phyloP scores from a whole-genome alignment of 2,113 vertebrate species.

The Osmerus mordax region DNA sequence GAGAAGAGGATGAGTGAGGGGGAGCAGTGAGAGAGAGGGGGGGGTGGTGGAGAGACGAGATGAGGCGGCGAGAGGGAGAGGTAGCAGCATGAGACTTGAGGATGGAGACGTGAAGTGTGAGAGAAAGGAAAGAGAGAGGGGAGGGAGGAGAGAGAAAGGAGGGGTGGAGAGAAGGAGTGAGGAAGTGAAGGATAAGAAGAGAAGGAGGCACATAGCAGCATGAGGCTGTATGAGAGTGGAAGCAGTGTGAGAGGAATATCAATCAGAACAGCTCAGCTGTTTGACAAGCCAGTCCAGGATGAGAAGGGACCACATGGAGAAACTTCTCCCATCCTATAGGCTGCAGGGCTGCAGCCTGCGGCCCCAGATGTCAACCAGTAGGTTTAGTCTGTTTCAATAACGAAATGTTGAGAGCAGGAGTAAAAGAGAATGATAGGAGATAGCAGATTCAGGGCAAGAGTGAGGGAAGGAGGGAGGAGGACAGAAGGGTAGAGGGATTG shows the following conservation, averaged over 20 bases:
- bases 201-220: slow-evolving; percentile 8
- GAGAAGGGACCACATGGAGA: slow-evolving; percentile 27
- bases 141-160: slow-evolving; percentile 18
- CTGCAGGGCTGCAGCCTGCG: too few relatives aligned
- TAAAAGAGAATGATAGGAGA: too few relatives aligned
- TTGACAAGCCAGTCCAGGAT: slow-evolving; percentile 41
- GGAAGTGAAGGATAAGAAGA: not conserved
- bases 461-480: too few relatives aligned
- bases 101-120: too few relatives aligned
- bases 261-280: slow-evolving; percentile 44
- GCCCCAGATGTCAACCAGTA: too few relatives aligned
- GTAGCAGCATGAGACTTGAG: too few relatives aligned
- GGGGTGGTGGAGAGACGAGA: not conserved
- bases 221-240: slow-evolving; percentile 38
- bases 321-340: slow-evolving; percentile 5
- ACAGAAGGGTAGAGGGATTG: too few relatives aligned
- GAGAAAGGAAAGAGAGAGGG: slow-evolving; percentile 3
- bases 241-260: slow-evolving; percentile 55
- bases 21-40: slow-evolving; percentile 7
- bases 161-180: not conserved
- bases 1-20: not conserved
- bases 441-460: too few relatives aligned
- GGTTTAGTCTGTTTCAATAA: too few relatives aligned
- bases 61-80: slow-evolving; percentile 6
- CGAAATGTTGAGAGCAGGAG: too few relatives aligned